Evolutionary conservation across 2,113 vertebrate species (phyloP).

Genomic region (Speoplatyrhinus poulsoni): DNA sequence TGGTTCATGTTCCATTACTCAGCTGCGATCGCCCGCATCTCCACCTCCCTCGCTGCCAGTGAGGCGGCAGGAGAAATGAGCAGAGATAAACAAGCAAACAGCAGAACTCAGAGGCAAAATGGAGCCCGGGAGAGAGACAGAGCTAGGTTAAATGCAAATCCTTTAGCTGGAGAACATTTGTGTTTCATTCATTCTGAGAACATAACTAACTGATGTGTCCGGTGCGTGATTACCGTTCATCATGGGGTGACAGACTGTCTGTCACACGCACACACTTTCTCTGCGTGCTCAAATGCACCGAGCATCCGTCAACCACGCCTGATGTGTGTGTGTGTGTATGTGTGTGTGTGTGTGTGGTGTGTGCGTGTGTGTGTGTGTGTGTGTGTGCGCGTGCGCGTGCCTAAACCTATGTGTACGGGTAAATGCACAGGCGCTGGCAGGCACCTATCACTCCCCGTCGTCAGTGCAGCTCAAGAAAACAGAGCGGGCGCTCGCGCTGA

Average conservation of each 20-base stretch:
- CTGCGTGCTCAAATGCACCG: slow-evolving; percentile 51
- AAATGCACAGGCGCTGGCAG: slow-evolving; percentile 31
- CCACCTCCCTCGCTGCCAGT: slow-evolving; percentile 52
- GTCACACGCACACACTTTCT: slow-evolving; percentile 55
- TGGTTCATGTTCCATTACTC: slow-evolving; percentile 64
- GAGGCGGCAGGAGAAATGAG: slow-evolving; percentile 53
- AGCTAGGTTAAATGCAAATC: slow-evolving; percentile 51
- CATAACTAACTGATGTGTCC: slow-evolving; percentile 75
- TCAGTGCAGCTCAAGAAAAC: slow-evolving; percentile 37
- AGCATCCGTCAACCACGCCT: slow-evolving; percentile 47
- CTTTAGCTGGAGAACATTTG: slow-evolving; percentile 51
- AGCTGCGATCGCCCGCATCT: slow-evolving; percentile 60
- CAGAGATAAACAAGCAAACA: slow-evolving; percentile 63
- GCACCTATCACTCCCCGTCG: slow-evolving; percentile 52
- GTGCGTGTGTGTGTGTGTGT: not conserved
- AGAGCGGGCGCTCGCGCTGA: slow-evolving; percentile 51
- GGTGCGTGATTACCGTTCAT: slow-evolving; percentile 73
- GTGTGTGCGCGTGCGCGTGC: not conserved
- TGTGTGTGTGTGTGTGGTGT: too few relatives aligned
- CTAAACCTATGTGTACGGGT: not conserved
- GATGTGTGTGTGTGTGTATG: slow-evolving; percentile 2
- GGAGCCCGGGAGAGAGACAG: slow-evolving; percentile 33
- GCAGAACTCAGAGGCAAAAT: slow-evolving; percentile 40
- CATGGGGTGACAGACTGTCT: slow-evolving; percentile 74
- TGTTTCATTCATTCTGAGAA: slow-evolving; percentile 57